Conservation (phyloP, 2,797 vertebrate species). For the Tragopan temminckii region DNA sequence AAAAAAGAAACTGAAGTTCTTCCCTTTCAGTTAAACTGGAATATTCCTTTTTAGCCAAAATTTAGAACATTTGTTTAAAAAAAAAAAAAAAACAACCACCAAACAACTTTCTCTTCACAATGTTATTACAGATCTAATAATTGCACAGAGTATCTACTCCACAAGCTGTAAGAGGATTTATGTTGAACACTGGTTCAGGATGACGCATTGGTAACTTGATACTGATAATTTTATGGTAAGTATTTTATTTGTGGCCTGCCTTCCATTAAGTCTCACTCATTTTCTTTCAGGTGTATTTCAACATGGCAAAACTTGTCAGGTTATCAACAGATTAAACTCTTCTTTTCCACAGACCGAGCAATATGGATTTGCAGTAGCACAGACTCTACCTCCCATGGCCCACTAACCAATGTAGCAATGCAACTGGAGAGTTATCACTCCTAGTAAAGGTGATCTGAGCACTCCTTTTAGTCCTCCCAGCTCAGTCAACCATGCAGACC, state of each 20-base stretch:
- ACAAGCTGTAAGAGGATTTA: background rate
- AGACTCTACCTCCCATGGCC: background rate
- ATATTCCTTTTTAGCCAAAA: background rate
- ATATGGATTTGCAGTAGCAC: background rate
- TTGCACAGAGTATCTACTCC: background rate
- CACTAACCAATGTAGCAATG: rapidly evolving
- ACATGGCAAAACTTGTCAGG: background rate
- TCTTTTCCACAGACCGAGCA: background rate
- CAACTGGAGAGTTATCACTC: background rate
- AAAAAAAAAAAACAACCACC: background rate
- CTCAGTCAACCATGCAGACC: background rate
- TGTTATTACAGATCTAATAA: background rate
- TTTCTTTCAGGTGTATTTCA: background rate
- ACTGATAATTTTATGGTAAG: background rate
- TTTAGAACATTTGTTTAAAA: background rate
- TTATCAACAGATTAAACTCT: background rate
- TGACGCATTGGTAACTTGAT: rapidly evolving
- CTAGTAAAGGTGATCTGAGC: rapidly evolving
- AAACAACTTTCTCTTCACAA: background rate
- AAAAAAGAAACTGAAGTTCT: background rate
- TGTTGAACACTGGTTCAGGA: background rate
- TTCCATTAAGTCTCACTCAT: background rate
- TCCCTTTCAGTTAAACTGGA: background rate
- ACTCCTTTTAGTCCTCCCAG: background rate
- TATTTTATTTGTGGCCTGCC: background rate